Conservation (phyloP, 2,113 vertebrate species). For the Emydocephalus ijimae region DNA sequence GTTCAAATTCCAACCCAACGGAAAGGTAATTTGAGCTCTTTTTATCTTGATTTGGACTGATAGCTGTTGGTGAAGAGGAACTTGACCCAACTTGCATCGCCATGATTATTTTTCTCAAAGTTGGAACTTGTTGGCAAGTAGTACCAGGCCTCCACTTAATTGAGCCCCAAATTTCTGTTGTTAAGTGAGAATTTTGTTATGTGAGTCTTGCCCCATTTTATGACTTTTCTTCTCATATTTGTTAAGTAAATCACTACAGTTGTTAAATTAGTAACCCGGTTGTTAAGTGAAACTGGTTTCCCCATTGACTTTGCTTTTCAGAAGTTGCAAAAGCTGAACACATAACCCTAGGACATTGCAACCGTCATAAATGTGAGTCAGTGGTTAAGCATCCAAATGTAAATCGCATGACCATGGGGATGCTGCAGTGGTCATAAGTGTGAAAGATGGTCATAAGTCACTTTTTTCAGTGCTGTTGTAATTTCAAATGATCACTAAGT, state of each 20-base stretch:
- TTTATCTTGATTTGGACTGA: background rate
- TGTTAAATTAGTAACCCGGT: background rate
- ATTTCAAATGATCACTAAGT: no score
- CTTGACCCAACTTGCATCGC: background rate
- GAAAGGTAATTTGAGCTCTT: background rate
- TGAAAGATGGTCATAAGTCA: no score
- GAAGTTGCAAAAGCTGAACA: background rate
- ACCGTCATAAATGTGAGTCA: background rate
- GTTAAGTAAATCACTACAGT: background rate
- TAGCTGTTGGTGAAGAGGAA: background rate
- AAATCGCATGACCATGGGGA: no score
- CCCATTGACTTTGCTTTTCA: background rate
- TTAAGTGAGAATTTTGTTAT: background rate
- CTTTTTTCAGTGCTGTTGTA: no score
- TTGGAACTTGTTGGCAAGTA: background rate
- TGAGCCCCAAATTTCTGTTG: background rate
- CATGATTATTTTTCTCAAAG: background rate
- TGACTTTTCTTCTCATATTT: background rate
- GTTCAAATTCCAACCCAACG: background rate
- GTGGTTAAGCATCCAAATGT: background rate
- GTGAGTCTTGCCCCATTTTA: background rate
- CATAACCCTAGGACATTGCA: background rate
- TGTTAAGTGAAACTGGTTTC: background rate
- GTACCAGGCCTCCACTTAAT: background rate
- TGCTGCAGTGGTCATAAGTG: no score